Percentiles rank a stretch among this genome's conserved stretches.
These are phyloP conservation scores for Micrasema minimum DNA, from an alignment of 1,140 invertebrate genomes.

Conservation along the genomic window DNA sequence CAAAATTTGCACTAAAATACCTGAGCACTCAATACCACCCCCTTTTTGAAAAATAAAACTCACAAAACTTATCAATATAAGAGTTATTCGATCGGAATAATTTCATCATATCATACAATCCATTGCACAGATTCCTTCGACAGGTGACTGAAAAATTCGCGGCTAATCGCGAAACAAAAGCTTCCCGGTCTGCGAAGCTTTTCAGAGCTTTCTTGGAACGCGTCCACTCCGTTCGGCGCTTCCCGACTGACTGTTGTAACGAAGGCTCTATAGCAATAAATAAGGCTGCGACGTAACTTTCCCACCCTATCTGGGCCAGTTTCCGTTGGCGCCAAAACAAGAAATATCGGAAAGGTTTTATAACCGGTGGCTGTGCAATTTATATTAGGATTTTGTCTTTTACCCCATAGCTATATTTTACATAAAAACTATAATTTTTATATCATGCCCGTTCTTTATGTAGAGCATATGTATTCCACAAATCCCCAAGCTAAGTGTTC, in stretches of 20 bases:
- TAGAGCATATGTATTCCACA: no score
- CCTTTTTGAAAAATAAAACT: no score
- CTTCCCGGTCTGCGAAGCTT: conserved; percentile 9
- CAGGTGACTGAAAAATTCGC: conserved; percentile 14
- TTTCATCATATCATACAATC: conserved; percentile 10
- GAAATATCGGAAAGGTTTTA: conserved; percentile 17
- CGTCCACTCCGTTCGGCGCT: conserved; percentile 38
- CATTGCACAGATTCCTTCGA: conserved; percentile 8
- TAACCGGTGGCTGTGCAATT: background rate
- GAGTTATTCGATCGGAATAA: background rate
- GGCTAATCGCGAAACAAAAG: conserved; percentile 25
- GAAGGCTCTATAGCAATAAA: conserved; percentile 41
- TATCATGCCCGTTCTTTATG: no score
- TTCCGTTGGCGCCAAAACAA: conserved; percentile 44
- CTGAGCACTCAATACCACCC: no score
- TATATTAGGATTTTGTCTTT: no score
- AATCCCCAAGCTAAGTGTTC: no score
- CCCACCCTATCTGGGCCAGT: conserved; percentile 28
- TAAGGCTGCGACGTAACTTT: conserved; percentile 43
- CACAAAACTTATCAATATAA: background rate
- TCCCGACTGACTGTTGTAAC: conserved; percentile 45
- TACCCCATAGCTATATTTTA: no score
- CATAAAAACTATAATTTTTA: no score
- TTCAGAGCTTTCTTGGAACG: background rate
- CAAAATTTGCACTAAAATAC: no score